Evolutionary conservation across 2,113 vertebrate species (phyloP).

Genomic region (Castor canadensis): DNA sequence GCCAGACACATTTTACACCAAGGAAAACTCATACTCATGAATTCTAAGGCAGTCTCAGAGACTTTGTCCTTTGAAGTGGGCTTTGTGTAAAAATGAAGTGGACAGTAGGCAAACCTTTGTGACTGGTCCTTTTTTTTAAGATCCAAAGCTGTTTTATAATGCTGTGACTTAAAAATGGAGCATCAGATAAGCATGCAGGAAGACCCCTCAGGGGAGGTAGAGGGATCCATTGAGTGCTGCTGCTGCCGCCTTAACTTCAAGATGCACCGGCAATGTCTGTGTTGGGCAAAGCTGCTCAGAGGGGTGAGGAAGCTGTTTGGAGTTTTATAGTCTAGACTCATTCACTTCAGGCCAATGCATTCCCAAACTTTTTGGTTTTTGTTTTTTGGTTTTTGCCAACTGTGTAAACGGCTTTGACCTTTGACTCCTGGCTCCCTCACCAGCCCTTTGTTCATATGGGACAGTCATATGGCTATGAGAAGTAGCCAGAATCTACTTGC

Average conservation of each 20-base stretch:
- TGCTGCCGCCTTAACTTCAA: neutral
- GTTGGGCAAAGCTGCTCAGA: neutral
- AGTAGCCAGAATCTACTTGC: neutral
- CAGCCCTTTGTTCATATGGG: neutral
- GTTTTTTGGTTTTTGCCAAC: slow-evolving; percentile 24
- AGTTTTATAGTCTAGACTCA: neutral
- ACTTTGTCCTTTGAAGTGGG: slow-evolving; percentile 42
- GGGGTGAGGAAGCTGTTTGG: neutral
- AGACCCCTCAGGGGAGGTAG: neutral
- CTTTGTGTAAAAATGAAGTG: slow-evolving; percentile 41
- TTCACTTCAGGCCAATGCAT: neutral
- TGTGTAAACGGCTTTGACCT: neutral
- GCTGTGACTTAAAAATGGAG: slow-evolving; percentile 29
- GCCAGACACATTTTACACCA: slow-evolving; percentile 19
- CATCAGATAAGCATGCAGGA: neutral
- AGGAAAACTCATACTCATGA: slow-evolving; percentile 59
- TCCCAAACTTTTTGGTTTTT: no score
- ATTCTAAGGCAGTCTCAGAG: slow-evolving; percentile 62
- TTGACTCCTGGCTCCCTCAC: neutral
- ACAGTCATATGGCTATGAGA: neutral
- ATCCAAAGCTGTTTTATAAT: slow-evolving; percentile 67
- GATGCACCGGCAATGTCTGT: no score
- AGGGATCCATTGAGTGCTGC: neutral
- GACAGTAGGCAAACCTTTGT: neutral
- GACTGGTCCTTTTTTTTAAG: slow-evolving; percentile 58